Evolutionary conservation across 2,797 vertebrate genomes (phyloP).

Genomic region (Bovichtus diacanthus): DNA sequence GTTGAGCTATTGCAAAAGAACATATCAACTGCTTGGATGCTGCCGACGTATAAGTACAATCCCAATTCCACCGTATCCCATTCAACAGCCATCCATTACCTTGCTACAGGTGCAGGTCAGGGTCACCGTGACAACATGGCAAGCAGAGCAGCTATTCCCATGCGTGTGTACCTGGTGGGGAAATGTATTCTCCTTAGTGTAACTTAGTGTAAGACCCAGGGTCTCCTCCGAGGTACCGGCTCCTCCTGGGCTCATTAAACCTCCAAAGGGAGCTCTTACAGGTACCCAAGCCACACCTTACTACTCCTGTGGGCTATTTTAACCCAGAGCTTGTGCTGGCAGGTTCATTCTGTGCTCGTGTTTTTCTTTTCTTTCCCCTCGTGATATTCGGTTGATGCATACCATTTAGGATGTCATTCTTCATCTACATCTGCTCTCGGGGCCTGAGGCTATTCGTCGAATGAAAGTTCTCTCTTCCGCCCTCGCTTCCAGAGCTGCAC

Average conservation of each 20-base stretch:
- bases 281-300: not conserved
- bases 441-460: conserved; percentile 40
- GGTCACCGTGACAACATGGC: conserved; percentile 49
- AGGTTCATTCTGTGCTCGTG: conserved; percentile 22
- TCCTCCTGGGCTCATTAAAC: conserved; percentile 20
- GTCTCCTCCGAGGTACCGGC: conserved; percentile 12
- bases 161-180: not conserved
- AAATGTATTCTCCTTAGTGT: conserved; percentile 41
- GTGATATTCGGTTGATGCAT: conserved; percentile 66
- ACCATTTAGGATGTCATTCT: conserved; percentile 79
- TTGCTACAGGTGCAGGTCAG: conserved; percentile 36
- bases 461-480: conserved; percentile 27
- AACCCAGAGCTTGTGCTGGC: conserved; percentile 15
- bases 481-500: conserved; percentile 32
- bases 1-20: conserved; percentile 2
- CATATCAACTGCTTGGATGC: conserved; percentile 1
- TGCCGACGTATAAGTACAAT: not conserved
- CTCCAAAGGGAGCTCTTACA: conserved; percentile 24
- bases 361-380: not conserved
- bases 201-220: conserved; percentile 31
- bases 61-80: conserved; percentile 12
- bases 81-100: conserved; percentile 43
- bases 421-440: conserved; percentile 63
- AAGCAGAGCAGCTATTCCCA: conserved; percentile 27
- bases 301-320: not conserved